These are phyloP conservation scores for Micrastur ruficollis DNA, from an alignment of 2,797 vertebrate genomes.

Conservation along the genomic window DNA sequence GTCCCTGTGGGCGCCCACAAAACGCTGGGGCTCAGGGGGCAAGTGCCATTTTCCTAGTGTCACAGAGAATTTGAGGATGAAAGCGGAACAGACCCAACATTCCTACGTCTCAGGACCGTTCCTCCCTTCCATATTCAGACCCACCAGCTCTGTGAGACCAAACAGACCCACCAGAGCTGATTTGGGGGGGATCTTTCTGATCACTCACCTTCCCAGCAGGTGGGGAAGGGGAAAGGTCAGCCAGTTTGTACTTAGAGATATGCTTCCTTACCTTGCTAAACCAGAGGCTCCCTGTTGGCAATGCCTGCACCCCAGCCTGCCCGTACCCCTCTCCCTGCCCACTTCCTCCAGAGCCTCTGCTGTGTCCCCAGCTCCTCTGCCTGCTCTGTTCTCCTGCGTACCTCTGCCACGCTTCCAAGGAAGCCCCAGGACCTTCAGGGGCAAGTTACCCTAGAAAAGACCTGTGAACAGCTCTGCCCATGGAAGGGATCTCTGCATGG, in stretches of 20 bases:
- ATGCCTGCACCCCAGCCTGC: too few species aligned
- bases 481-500: background rate
- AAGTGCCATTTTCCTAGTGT: background rate
- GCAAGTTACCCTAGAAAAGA: background rate
- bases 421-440: background rate
- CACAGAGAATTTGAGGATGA: background rate
- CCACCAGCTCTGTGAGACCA: background rate
- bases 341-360: background rate
- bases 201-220: background rate
- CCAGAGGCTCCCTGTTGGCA: background rate
- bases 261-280: background rate
- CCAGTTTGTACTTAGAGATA: background rate
- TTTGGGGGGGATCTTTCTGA: background rate
- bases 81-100: fast-evolving
- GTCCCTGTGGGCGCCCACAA: background rate
- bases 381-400: background rate
- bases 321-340: background rate
- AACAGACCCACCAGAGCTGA: background rate
- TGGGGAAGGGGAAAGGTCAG: background rate
- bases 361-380: background rate
- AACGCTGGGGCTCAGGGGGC: background rate
- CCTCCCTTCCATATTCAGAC: fast-evolving
- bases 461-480: background rate
- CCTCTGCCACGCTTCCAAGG: background rate
- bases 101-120: fast-evolving